Evolutionary conservation across 53 echinoderm and acorn worm genomes (phyloP).

Genomic region (Actinopyga echinites): DNA sequence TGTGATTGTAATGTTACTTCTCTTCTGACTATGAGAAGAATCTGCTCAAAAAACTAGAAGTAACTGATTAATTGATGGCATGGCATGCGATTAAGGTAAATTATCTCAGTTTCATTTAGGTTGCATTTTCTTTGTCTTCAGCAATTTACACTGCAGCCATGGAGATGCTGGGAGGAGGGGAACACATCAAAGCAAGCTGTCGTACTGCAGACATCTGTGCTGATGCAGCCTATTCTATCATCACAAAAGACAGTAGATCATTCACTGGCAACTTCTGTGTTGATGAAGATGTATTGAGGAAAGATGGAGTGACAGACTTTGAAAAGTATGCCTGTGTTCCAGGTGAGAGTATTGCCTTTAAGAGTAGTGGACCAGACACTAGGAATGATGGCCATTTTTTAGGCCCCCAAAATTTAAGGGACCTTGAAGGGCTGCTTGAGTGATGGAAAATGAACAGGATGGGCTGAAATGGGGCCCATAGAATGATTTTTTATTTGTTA

Average conservation of each 20-base stretch:
- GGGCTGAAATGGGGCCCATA: no score
- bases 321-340: slow-evolving; percentile 81
- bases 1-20: no score
- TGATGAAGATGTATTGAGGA: slow-evolving; percentile 77
- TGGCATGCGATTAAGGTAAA: no score
- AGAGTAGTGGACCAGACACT: slow-evolving; percentile 63
- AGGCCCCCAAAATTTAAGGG: slow-evolving; percentile 10
- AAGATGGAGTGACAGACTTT: slow-evolving; percentile 74
- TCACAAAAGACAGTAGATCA: slow-evolving; percentile 78
- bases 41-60: no score
- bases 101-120: no score
- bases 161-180: slow-evolving; percentile 80
- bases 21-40: no score
- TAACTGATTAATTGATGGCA: no score
- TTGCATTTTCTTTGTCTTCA: background rate
- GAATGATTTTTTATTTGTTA: no score
- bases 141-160: slow-evolving; percentile 95
- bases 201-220: slow-evolving; percentile 78
- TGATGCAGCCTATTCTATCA: slow-evolving; percentile 86
- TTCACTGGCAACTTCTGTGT: slow-evolving; percentile 91
- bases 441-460: background rate
- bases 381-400: slow-evolving; percentile 62
- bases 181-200: slow-evolving; percentile 62
- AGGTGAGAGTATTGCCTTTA: slow-evolving; percentile 44
- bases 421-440: background rate